Conservation (phyloP, 2,888 invertebrate genomes). For the Euplagia quadripunctaria region DNA sequence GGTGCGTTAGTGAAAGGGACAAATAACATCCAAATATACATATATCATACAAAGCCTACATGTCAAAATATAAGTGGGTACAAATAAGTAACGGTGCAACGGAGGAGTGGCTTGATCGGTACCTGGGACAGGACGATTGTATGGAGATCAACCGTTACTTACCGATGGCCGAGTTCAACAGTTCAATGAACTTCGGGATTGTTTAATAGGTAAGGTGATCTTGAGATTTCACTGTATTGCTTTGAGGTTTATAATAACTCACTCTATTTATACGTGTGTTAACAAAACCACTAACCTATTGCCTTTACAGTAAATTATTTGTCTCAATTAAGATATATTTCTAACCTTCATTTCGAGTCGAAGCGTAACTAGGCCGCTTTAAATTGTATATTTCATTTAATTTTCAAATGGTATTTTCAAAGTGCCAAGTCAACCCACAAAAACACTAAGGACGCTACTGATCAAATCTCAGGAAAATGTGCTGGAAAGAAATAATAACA, state of each 20-base stretch:
- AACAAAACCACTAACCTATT: not conserved
- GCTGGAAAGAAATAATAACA: not conserved
- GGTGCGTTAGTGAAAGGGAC: conserved; percentile 36
- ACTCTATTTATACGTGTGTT: not conserved
- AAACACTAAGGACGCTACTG: not conserved
- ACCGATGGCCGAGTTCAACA: conserved; percentile 51
- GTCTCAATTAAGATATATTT: not conserved
- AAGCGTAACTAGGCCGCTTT: not conserved
- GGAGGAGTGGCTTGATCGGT: conserved; percentile 43
- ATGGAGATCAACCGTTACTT: conserved; percentile 58
- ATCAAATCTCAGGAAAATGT: not conserved
- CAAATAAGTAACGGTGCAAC: conserved; percentile 52
- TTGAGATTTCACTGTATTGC: not conserved
- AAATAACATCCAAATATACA: conserved; percentile 42
- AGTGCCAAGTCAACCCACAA: not conserved
- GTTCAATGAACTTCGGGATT: conserved; percentile 63
- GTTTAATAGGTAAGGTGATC: conserved; percentile 26
- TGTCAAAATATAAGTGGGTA: not conserved
- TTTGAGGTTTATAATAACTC: not conserved
- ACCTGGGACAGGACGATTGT: conserved; percentile 59
- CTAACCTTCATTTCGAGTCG: not conserved
- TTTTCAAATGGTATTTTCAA: too few species aligned
- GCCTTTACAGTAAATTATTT: not conserved
- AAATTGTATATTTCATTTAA: not conserved
- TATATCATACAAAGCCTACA: not conserved